phyloP scores from a whole-genome alignment of 2,113 vertebrate species.

The Nerophis ophidion region DNA sequence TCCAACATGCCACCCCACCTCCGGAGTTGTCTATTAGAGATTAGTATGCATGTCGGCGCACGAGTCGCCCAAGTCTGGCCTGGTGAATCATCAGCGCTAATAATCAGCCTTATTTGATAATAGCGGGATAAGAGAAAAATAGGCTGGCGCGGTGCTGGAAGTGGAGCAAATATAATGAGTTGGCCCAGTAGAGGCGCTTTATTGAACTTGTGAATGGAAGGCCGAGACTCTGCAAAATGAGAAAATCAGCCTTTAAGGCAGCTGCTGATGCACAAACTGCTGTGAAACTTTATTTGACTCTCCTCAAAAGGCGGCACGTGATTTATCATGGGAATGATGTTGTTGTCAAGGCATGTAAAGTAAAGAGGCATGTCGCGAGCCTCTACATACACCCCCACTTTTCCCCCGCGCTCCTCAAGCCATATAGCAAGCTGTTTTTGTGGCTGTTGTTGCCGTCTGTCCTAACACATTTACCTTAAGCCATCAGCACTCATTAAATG shows the following conservation, averaged over 20 bases:
- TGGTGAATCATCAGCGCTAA: slow-evolving; percentile 57
- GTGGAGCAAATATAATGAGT: slow-evolving; percentile 54
- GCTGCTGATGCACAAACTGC: slow-evolving; percentile 18
- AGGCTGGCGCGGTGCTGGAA: slow-evolving; percentile 47
- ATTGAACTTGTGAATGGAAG: slow-evolving; percentile 35
- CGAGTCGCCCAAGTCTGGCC: slow-evolving; percentile 39
- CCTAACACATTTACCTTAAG: slow-evolving; percentile 98
- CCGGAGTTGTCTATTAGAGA: slow-evolving; percentile 59
- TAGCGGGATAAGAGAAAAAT: slow-evolving; percentile 61
- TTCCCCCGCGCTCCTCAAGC: not conserved
- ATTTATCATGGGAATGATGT: slow-evolving; percentile 20
- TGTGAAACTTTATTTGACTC: slow-evolving; percentile 26
- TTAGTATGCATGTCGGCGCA: slow-evolving; percentile 58
- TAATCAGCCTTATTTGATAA: slow-evolving; percentile 66
- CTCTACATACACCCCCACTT: slow-evolving; percentile 28
- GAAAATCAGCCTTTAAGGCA: slow-evolving; percentile 20
- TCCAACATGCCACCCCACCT: slow-evolving; percentile 38
- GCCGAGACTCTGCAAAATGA: slow-evolving; percentile 26
- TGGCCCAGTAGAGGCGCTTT: slow-evolving; percentile 47
- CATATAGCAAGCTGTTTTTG: slow-evolving; percentile 55
- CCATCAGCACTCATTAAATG: slow-evolving; percentile 99
- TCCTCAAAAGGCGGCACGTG: slow-evolving; percentile 3
- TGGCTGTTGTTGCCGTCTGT: slow-evolving; percentile 80
- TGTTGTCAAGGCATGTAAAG: slow-evolving; percentile 29
- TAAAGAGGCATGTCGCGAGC: slow-evolving; percentile 29